Percentiles rank a stretch among this genome's conserved stretches.
These are phyloP conservation scores for Microtus oregoni DNA, from an alignment of 2,113 vertebrate species.

Conservation along the genomic window DNA sequence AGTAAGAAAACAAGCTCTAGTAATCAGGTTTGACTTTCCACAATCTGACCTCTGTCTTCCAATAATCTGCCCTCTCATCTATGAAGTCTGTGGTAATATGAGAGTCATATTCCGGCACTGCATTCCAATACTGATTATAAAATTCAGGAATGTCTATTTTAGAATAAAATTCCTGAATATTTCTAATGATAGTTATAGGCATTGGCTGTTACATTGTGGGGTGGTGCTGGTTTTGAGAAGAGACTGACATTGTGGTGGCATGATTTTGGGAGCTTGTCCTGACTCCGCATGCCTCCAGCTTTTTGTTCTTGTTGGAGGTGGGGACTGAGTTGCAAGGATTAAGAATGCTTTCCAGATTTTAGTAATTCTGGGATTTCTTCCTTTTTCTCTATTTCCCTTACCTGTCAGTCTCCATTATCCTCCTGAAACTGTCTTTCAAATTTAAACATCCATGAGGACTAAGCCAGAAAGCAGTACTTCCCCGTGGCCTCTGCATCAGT, in stretches of 20 bases:
- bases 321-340: background rate
- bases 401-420: background rate
- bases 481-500: background rate
- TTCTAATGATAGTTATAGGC: background rate
- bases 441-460: slow-evolving; percentile 34
- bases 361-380: background rate
- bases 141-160: background rate
- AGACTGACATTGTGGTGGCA: background rate
- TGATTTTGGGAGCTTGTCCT: background rate
- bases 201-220: background rate
- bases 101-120: background rate
- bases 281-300: background rate
- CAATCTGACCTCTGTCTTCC: background rate
- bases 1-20: background rate
- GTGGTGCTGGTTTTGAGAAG: background rate
- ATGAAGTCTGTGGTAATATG: background rate
- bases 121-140: background rate
- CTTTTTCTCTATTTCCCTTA: background rate
- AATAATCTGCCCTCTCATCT: background rate
- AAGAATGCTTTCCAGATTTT: background rate
- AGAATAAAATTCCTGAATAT: background rate
- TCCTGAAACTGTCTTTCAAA: slow-evolving; percentile 51
- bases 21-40: background rate
- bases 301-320: background rate
- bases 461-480: background rate